Conservation (phyloP, 2,888 invertebrate species). For the Neoitamus cyanurus region DNA sequence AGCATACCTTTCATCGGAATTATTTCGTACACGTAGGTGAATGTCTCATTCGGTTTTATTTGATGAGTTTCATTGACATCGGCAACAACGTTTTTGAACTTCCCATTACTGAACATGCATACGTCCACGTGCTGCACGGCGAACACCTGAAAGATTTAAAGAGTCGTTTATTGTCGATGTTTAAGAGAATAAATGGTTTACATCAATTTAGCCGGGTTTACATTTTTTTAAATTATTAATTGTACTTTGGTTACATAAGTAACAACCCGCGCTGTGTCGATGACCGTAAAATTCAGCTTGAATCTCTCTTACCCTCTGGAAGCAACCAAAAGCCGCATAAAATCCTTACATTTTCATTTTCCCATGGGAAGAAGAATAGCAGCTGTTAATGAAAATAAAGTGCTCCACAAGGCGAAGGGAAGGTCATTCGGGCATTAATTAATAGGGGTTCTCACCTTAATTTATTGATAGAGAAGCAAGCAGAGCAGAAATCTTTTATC, state of each 20-base stretch:
- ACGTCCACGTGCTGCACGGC: constrained; percentile 90
- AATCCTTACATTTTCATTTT: not conserved
- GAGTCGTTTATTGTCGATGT: not conserved
- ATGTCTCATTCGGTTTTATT: constrained; percentile 72
- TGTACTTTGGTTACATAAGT: not conserved
- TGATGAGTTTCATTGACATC: constrained; percentile 74
- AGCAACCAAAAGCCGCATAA: not conserved
- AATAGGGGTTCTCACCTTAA: not conserved
- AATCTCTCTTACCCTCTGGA: not conserved
- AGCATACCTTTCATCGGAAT: constrained; percentile 71
- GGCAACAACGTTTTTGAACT: constrained; percentile 84
- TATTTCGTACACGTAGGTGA: constrained; percentile 73
- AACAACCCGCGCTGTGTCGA: not conserved
- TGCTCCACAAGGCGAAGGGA: not conserved
- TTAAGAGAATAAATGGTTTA: not conserved
- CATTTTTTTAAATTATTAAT: not conserved
- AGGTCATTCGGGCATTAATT: not conserved
- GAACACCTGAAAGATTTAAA: constrained; percentile 71
- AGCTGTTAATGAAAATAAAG: not conserved
- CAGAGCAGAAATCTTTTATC: not conserved
- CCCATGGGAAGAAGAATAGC: not conserved
- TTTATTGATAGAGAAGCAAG: not conserved
- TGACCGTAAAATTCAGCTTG: not conserved
- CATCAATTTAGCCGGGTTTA: not conserved
- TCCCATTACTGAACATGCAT: constrained; percentile 91